A percentile compares a stretch with the other conserved stretches of the same genome.
phyloP scores from a whole-genome alignment of 2,797 vertebrate genomes.

The Gallinago stenura region DNA sequence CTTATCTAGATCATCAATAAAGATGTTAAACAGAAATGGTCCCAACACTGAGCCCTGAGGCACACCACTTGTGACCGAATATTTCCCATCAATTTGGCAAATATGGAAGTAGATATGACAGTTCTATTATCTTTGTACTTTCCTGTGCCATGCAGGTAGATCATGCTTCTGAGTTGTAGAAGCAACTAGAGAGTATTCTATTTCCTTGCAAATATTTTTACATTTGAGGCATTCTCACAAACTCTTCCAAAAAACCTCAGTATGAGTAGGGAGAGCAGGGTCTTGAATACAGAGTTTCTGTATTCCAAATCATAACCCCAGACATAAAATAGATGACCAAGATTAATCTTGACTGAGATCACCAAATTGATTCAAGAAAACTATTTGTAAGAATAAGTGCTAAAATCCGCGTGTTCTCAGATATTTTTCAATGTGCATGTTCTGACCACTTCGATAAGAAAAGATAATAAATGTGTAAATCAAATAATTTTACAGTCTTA shows the following conservation, averaged over 20 bases:
- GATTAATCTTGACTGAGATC: neutral
- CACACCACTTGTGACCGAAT: neutral
- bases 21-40: too few relatives aligned
- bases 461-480: neutral
- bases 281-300: neutral
- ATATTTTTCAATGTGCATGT: neutral
- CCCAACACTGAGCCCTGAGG: too few relatives aligned
- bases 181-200: neutral
- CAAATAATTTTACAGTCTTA: neutral
- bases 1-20: too few relatives aligned
- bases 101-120: neutral
- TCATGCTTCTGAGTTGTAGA: neutral
- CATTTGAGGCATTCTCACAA: neutral
- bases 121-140: neutral
- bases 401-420: neutral
- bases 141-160: neutral
- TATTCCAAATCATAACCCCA: neutral
- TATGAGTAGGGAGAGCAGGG: neutral
- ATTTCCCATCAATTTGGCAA: neutral
- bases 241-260: neutral
- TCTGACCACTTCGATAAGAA: neutral
- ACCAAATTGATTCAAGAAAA: neutral
- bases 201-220: neutral
- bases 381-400: neutral
- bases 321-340: neutral